These are phyloP conservation scores for Dryocosmus kuriphilus DNA, from an alignment of 2,888 invertebrate genomes.

Conservation along the genomic window DNA sequence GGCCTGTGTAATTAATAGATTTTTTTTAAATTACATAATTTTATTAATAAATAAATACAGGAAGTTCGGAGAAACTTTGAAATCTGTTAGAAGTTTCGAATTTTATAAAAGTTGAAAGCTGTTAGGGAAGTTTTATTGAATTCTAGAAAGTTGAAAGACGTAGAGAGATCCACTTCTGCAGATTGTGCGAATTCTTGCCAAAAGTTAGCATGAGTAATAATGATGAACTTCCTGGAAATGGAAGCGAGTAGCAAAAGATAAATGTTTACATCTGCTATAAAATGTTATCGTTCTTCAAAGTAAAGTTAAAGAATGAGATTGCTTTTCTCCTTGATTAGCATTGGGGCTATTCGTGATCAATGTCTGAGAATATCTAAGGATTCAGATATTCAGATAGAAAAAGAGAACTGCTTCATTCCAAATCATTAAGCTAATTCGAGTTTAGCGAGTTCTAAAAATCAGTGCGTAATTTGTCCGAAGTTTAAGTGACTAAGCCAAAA, in stretches of 20 bases:
- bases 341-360: constrained; percentile 1
- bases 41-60: too few species aligned
- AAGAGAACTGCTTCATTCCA: constrained; percentile 3
- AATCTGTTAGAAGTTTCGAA: background rate
- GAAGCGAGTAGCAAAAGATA: constrained; percentile 13
- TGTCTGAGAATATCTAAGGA: background rate
- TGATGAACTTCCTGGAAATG: constrained; percentile 12
- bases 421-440: background rate
- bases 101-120: background rate
- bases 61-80: background rate
- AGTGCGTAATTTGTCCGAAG: background rate
- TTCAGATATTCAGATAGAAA: background rate
- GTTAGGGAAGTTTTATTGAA: constrained; percentile 19
- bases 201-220: constrained; percentile 13
- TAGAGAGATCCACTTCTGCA: constrained; percentile 16
- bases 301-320: background rate
- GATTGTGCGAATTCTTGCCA: constrained; percentile 25
- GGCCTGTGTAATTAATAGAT: too few species aligned
- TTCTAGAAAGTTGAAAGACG: background rate
- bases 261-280: constrained; percentile 10
- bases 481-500: background rate
- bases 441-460: background rate
- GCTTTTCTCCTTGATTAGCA: constrained; percentile 1
- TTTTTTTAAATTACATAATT: too few species aligned
- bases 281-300: background rate